Percentiles rank a stretch among this genome's conserved stretches.
Evolutionary conservation across 2,797 vertebrate genomes (phyloP).

Genomic region (Lates japonicus): DNA sequence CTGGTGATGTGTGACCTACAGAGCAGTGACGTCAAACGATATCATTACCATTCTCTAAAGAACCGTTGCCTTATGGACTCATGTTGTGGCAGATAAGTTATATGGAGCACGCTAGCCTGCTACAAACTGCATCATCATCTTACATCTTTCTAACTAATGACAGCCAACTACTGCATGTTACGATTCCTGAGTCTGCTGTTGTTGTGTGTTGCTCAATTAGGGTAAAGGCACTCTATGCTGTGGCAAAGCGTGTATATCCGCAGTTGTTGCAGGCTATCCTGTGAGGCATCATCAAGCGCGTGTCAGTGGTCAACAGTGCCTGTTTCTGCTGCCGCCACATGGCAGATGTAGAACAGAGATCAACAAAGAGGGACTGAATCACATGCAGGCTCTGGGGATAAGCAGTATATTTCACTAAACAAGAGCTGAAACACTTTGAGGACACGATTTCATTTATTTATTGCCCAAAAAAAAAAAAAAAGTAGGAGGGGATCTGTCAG

Average conservation of each 20-base stretch:
- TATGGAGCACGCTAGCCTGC: conserved; percentile 34
- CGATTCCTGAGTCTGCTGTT: not conserved
- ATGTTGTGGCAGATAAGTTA: conserved; percentile 60
- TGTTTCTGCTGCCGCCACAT: conserved; percentile 46
- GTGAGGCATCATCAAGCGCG: conserved; percentile 53
- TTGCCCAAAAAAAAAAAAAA: no score
- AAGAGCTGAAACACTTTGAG: conserved; percentile 35
- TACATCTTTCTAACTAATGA: conserved; percentile 34
- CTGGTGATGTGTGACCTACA: conserved; percentile 74
- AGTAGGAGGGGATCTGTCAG: conserved; percentile 22
- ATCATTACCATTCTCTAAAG: conserved; percentile 83
- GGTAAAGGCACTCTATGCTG: conserved; percentile 21
- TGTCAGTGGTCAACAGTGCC: conserved; percentile 46
- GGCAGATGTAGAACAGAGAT: conserved; percentile 40
- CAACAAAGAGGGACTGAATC: conserved; percentile 19
- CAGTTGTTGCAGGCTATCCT: conserved; percentile 24
- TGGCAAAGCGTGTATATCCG: not conserved
- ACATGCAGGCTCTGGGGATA: conserved; percentile 35
- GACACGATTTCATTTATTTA: conserved; percentile 52
- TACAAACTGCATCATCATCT: conserved; percentile 49
- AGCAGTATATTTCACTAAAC: conserved; percentile 18
- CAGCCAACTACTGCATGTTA: not conserved
- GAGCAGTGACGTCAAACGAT: conserved; percentile 74
- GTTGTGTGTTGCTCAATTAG: conserved; percentile 50
- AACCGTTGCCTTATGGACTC: conserved; percentile 54